Evolutionary conservation across 2,797 vertebrate genomes (phyloP).

Genomic region (Poecilia wingei): DNA sequence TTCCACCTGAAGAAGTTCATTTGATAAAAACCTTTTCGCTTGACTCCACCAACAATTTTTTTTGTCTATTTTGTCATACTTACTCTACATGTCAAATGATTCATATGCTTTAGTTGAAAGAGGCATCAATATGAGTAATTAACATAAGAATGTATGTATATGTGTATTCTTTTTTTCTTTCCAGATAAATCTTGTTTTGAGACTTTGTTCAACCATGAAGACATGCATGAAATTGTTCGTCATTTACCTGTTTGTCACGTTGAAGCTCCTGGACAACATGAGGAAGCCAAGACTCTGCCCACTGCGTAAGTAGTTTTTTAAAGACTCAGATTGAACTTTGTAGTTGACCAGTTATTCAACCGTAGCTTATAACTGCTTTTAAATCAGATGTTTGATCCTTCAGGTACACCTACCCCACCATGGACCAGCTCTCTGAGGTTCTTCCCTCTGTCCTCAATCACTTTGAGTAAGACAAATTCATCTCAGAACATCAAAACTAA

Average conservation of each 20-base stretch:
- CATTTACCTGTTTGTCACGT: constrained; percentile 93
- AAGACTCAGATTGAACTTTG: not conserved
- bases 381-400: constrained; percentile 32
- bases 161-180: not conserved
- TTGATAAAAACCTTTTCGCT: not conserved
- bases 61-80: not conserved
- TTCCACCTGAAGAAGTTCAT: not conserved
- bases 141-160: not conserved
- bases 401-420: constrained; percentile 91
- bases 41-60: not conserved
- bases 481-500: not conserved
- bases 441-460: constrained; percentile 89
- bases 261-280: constrained; percentile 93
- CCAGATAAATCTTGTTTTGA: constrained; percentile 94
- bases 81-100: not conserved
- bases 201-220: constrained; percentile 89
- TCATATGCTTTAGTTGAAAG: not conserved
- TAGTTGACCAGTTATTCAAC: not conserved
- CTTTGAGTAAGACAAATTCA: constrained; percentile 85
- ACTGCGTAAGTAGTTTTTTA: constrained; percentile 77
- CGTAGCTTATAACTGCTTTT: not conserved
- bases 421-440: constrained; percentile 94
- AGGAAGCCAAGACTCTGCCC: constrained; percentile 87
- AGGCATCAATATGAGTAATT: not conserved
- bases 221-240: constrained; percentile 93